Evolutionary conservation across 2,888 invertebrate genomes (phyloP).

Genomic region (Amiota mariae): DNA sequence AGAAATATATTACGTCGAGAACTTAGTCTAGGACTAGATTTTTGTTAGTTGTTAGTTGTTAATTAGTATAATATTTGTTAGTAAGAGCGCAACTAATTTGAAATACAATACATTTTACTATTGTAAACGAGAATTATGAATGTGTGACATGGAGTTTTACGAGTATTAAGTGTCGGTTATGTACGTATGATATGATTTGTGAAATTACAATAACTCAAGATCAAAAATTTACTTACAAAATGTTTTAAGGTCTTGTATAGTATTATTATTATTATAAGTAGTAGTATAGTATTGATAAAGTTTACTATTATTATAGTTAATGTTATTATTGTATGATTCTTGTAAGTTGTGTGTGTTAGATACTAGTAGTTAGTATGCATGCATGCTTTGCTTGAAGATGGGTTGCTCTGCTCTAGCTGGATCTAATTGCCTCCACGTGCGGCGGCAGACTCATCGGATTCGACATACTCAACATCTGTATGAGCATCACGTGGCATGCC

Average conservation of each 20-base stretch:
- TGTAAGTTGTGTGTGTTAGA: too few relatives aligned
- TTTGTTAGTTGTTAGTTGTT: too few relatives aligned
- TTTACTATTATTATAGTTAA: neutral
- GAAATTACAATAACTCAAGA: neutral
- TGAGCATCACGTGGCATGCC: slow-evolving; percentile 73
- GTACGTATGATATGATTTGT: neutral
- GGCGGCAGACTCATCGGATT: slow-evolving; percentile 69
- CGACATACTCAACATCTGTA: slow-evolving; percentile 77
- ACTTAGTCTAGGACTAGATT: neutral
- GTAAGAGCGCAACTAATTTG: slow-evolving; percentile 1
- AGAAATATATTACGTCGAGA: slow-evolving; percentile 34
- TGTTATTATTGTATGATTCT: slow-evolving; percentile 1
- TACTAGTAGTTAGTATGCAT: neutral
- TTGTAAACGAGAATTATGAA: too few relatives aligned
- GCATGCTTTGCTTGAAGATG: slow-evolving; percentile 1
- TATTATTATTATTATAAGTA: too few relatives aligned
- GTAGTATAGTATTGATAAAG: too few relatives aligned
- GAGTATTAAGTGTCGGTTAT: neutral
- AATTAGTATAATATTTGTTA: neutral
- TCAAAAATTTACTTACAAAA: slow-evolving; percentile 61
- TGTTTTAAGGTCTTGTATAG: slow-evolving; percentile 38
- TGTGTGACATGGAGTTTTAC: neutral
- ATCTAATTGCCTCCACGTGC: slow-evolving; percentile 60
- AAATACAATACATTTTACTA: neutral
- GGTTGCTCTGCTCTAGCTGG: neutral